Conservation (phyloP, 1,140 invertebrate genomes). For the Hesperophylax magnus region DNA sequence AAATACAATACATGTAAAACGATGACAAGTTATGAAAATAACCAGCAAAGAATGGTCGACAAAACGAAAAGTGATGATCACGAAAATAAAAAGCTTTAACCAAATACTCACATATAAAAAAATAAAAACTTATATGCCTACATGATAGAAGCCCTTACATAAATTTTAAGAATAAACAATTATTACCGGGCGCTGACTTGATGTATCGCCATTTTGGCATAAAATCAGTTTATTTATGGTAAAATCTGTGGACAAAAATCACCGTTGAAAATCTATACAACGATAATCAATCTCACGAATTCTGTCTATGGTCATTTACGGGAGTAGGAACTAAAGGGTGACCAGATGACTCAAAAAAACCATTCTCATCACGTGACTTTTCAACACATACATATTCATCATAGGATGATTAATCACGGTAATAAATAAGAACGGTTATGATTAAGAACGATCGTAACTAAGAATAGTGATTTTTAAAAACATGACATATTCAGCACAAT, state of each 20-base stretch:
- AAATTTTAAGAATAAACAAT: slow-evolving; percentile 24
- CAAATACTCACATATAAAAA: slow-evolving; percentile 39
- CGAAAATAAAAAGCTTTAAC: slow-evolving; percentile 34
- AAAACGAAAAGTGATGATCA: slow-evolving; percentile 10
- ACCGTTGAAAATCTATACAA: not conserved
- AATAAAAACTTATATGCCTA: slow-evolving; percentile 42
- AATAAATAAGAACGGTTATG: too few relatives aligned
- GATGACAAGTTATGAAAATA: slow-evolving; percentile 14
- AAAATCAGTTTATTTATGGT: slow-evolving; percentile 27
- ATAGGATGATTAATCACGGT: too few relatives aligned
- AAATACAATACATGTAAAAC: slow-evolving; percentile 32
- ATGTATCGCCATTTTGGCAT: slow-evolving; percentile 45
- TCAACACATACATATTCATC: too few relatives aligned
- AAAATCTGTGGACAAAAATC: slow-evolving; percentile 9
- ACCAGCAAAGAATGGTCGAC: slow-evolving; percentile 2
- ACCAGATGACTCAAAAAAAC: too few relatives aligned
- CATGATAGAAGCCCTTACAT: slow-evolving; percentile 40
- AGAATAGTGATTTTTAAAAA: too few relatives aligned
- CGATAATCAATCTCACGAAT: not conserved
- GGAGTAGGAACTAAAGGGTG: too few relatives aligned
- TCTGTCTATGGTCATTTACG: not conserved
- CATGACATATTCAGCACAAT: too few relatives aligned
- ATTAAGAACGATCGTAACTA: too few relatives aligned
- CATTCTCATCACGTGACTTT: too few relatives aligned
- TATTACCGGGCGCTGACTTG: slow-evolving; percentile 47